These are phyloP conservation scores for Myotis yumanensis DNA, from an alignment of 2,113 vertebrate species.

Conservation along the genomic window DNA sequence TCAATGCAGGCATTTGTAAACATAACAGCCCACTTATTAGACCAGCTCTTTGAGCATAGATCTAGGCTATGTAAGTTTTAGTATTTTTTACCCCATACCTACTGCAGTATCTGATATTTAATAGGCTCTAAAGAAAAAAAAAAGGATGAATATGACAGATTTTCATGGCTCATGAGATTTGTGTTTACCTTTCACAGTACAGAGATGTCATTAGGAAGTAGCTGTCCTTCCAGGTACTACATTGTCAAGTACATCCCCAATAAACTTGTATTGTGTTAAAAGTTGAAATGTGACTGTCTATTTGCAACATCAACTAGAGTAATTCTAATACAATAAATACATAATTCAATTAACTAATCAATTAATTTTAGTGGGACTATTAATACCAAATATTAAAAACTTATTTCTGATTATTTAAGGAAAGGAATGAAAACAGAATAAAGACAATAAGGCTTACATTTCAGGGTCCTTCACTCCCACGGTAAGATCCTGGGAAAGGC, in stretches of 20 bases:
- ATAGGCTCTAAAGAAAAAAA: background rate
- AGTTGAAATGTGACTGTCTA: background rate
- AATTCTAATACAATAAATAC: background rate
- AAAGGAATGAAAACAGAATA: background rate
- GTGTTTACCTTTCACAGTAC: background rate
- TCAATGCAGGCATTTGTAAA: background rate
- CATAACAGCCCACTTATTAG: background rate
- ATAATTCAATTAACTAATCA: background rate
- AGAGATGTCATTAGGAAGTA: background rate
- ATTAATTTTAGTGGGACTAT: background rate
- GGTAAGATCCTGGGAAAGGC: background rate
- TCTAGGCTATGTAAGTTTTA: background rate
- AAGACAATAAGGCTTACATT: background rate
- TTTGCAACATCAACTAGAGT: background rate
- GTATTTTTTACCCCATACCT: background rate
- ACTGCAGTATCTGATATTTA: background rate
- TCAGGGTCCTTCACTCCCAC: background rate
- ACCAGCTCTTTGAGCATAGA: background rate
- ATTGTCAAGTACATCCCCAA: background rate
- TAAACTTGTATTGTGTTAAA: background rate
- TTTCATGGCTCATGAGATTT: background rate
- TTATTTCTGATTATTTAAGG: background rate
- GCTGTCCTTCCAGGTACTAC: background rate
- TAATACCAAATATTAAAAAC: background rate
- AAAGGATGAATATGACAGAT: background rate